These are phyloP conservation scores for Drosophila azteca DNA, from an alignment of 1,140 invertebrate species.

Conservation along the genomic window DNA sequence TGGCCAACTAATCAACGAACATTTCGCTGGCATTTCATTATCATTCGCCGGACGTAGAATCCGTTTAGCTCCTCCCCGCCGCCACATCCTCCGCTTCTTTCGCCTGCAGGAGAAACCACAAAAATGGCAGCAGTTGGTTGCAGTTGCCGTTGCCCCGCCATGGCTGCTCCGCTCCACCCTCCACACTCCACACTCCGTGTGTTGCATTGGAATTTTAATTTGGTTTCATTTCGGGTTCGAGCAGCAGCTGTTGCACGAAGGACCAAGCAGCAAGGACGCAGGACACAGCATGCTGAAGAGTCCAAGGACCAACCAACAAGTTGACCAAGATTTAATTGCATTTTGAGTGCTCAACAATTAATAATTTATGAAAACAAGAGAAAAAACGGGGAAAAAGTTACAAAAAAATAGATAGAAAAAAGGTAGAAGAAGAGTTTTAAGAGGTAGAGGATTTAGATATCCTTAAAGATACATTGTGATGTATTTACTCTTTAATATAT, in stretches of 20 bases:
- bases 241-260: conserved; percentile 65
- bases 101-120: conserved; percentile 22
- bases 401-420: conserved; percentile 11
- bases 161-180: background rate
- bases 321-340: conserved; percentile 81
- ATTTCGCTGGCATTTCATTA: conserved; percentile 64
- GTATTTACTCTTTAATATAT: too few species aligned
- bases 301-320: conserved; percentile 48
- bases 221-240: conserved; percentile 58
- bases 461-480: too few species aligned
- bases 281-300: background rate
- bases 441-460: too few species aligned
- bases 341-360: conserved; percentile 76
- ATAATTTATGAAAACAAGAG: conserved; percentile 67
- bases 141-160: background rate
- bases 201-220: conserved; percentile 78
- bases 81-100: too few species aligned
- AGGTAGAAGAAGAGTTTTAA: conserved; percentile 2
- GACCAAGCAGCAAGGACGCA: conserved; percentile 29
- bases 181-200: conserved; percentile 18
- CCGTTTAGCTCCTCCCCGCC: conserved; percentile 40
- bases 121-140: conserved; percentile 42
- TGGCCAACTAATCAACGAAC: conserved; percentile 69
- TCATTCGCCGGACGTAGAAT: conserved; percentile 50
- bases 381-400: too few species aligned